Base-by-base conservation (phyloP, 2,113 vertebrate genomes). In the Caretta caretta region DNA sequence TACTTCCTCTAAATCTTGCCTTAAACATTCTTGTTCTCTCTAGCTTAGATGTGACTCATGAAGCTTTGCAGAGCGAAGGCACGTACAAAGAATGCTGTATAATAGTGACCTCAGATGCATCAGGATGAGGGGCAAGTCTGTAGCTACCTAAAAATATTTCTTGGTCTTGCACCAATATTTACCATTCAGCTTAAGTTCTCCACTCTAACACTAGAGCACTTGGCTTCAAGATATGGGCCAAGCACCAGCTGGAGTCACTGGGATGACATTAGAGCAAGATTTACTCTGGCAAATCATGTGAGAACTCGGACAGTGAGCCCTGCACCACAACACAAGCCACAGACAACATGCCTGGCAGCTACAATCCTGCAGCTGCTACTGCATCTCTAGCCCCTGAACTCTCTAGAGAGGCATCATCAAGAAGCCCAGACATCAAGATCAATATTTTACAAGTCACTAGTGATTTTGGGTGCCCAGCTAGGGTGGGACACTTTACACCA, bases 211-310 rank as follows among this genome's bases (percentile, higher is more conserved):
- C n/a, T 31, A 38, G 79, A 92, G 80, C 92, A 93, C 88, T 93
- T 53, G 90, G 76, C 89, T 80, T 84, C 81, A 81, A 53, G 75
- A 84, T 51, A 87, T 31, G 57, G 51, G 59, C 81, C 46, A 90
- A 91, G 79, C 48, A 50, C 72, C 79, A 90, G 92, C 89, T 93
- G 86, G 48, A 90, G 75, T 85, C 79, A 78, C 91, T 56, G 50
- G 42, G 80, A 42, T 96, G 96, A 95, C 93, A 82, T 96, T 90
- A 87, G 12, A 91, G 86, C 35, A 96, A 86, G 93, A 97, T 91
- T 93, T 94, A 91, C 79, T 96, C 91, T 89, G 89, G 92, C 96
- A 96, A 92, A 79, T 20, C 92, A 86, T 65, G 91, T 49, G 57
- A 95, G 86, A n/a, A 48, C 87, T 96, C 86, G 79, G 83, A 91